A percentile compares a stretch with the other conserved stretches of the same genome.
phyloP scores from a whole-genome alignment of 2,888 invertebrate genomes.

The Pyrocoelia pectoralis region DNA sequence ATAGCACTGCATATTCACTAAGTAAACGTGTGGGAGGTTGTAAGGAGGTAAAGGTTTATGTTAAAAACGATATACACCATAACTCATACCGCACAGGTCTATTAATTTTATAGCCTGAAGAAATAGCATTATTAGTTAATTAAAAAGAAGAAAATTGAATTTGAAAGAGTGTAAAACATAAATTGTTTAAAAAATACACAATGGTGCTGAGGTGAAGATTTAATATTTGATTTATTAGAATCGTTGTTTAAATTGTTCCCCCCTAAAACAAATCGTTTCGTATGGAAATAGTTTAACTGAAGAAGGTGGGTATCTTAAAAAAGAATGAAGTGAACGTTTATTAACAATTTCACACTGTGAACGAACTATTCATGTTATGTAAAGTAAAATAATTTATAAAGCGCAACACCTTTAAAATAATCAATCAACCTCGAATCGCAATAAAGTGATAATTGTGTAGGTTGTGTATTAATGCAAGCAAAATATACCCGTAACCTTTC shows the following conservation, averaged over 20 bases:
- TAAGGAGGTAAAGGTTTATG: slow-evolving; percentile 39
- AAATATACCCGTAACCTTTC: slow-evolving; percentile 28
- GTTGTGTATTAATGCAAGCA: slow-evolving; percentile 18
- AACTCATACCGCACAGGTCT: slow-evolving; percentile 37
- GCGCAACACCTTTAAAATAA: slow-evolving; percentile 19
- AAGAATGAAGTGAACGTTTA: slow-evolving; percentile 13
- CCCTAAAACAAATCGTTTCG: too few species aligned
- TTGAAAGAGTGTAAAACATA: slow-evolving; percentile 42
- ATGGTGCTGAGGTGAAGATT: slow-evolving; percentile 27
- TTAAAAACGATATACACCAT: slow-evolving; percentile 40
- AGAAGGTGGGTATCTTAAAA: neutral
- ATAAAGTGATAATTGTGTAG: slow-evolving; percentile 31
- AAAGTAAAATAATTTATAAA: slow-evolving; percentile 24
- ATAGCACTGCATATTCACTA: slow-evolving; percentile 1
- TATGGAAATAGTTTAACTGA: slow-evolving; percentile 6
- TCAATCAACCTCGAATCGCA: slow-evolving; percentile 24
- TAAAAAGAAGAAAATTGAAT: slow-evolving; percentile 44
- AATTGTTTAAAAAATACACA: slow-evolving; percentile 35
- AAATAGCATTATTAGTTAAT: slow-evolving; percentile 40
- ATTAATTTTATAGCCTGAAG: slow-evolving; percentile 27
- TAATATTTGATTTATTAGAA: slow-evolving; percentile 32
- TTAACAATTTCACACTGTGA: slow-evolving; percentile 24
- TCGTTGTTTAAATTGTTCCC: slow-evolving; percentile 1
- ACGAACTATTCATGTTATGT: slow-evolving; percentile 22
- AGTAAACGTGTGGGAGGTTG: slow-evolving; percentile 35